Evolutionary conservation across 2,113 vertebrate genomes (phyloP), one percentile per base, ranked within the genome.

Genomic region (Vidua chalybeata): DNA sequence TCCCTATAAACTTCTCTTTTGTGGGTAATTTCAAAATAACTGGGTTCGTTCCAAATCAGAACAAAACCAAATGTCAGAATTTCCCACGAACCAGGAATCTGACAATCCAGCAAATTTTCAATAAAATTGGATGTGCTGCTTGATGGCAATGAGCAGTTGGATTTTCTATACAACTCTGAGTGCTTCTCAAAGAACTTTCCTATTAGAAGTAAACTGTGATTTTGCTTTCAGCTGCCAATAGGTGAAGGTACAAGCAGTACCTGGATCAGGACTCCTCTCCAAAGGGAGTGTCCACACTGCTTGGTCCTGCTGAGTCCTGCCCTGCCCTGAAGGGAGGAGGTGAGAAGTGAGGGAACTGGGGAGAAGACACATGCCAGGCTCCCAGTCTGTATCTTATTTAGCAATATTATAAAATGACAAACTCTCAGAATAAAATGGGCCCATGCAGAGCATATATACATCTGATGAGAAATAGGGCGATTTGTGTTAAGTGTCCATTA

Each of bases 71-170:
- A 96, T 74, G 91, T 93, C 69, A 89, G 90, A 94, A 95, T 95
- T 96, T 96, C 96, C 95, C 96, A 96, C 31, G 79, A 88, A 95
- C 59, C 48, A 92, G 92, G 93, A 86, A 90, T 96, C 2, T 58
- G 76, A 93, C 75, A 58, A 63, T 51, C 85, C 94, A 96, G 78
- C 16, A 69, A 68, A 69, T 67, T 83, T 80, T 62, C 88, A 67
- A 20, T 86, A 73, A 69, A 88, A 86, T 86, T 88, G 46, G 49
- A 82, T 63, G 72, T 35, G 43, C 43, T 91, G 31, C 54, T 89
- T 69, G 55, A 90, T 83, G 61, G 64, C 67, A 94, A 79, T 16
- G 35, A 82, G 46, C 9, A 33, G 37, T 68, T 39, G 39, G 49
- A 78, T 79, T 84, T 89, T 87, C 74, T 87, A 6, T 30, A 73